Evolutionary conservation across 2,113 vertebrate species (phyloP).

Genomic region (Mustelus asterias): DNA sequence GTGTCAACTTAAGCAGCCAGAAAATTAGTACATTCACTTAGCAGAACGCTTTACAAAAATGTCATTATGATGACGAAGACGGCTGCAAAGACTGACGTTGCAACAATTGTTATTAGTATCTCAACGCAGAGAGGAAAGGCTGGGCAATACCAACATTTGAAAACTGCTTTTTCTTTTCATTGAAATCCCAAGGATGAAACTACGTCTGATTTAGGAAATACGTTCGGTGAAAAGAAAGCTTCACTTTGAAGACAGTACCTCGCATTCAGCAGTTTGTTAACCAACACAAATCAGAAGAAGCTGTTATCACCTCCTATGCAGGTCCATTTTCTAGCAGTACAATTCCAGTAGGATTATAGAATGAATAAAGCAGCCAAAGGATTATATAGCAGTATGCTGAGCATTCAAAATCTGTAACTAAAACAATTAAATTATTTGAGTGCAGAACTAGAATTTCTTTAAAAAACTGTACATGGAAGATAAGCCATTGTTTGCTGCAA

Average conservation of each 20-base stretch:
- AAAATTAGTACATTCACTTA: constrained; percentile 25
- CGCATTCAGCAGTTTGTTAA: neutral
- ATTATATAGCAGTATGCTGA: constrained; percentile 66
- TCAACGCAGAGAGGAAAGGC: neutral
- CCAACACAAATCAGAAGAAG: constrained; percentile 41
- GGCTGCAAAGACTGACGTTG: neutral
- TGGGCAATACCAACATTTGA: neutral
- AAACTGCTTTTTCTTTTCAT: too few species aligned
- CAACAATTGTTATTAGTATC: neutral
- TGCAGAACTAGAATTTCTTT: neutral
- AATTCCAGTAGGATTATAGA: constrained; percentile 82
- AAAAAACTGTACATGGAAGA: constrained; percentile 9
- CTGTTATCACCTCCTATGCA: constrained; percentile 80
- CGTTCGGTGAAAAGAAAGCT: neutral
- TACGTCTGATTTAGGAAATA: neutral
- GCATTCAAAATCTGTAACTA: constrained; percentile 35
- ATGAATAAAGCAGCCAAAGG: constrained; percentile 62
- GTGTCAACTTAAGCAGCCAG: neutral
- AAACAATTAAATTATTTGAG: constrained; percentile 11
- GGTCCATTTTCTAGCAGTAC: constrained; percentile 73
- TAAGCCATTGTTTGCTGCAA: constrained; percentile 66
- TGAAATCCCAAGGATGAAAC: neutral
- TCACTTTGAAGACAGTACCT: neutral
- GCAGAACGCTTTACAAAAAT: too few species aligned
- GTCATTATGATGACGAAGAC: neutral